Evolutionary conservation across 2,113 vertebrate species (phyloP), one percentile per base, ranked within the genome.

Genomic region (Pygoscelis adeliae): DNA sequence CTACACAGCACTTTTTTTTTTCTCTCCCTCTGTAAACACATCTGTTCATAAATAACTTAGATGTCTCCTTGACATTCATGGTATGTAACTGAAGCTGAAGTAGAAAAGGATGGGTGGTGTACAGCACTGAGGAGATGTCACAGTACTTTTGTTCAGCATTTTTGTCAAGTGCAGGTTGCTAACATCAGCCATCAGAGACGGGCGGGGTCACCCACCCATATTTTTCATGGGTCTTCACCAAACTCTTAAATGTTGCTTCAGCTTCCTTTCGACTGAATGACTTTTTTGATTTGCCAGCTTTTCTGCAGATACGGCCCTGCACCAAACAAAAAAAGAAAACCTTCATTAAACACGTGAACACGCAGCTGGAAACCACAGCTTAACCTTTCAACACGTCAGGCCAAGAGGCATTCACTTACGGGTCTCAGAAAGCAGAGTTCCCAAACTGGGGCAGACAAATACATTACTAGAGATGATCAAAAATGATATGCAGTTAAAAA

Each of bases 181-280:
- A 83, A 58, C 90, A 81, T 99, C 99, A 99, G 98, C 99, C 99
- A 29, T 99, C 99, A 30, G 99, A 99, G 59, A 99, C 99, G 0
- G 99, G 99, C 0, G 99, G 99, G 87, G 99, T 99, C 86, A 99
- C 99, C 99, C 99, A 99, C 98, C 99, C 99, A 38, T 99, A 99
- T 88, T 99, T 99, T 98, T 99, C 99, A 56, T 99, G 99, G 98
- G 99, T 99, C 98, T 99, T 99, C 99, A 99, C 99, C 98, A 99
- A 98, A 94, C 99, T 99, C 98, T 99, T 99, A 98, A 99, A 99
- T 86, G 99, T 99, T 73, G 99, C 99, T 98, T 99, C 99, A 3
- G 99, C 99, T 98, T 99, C 99, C 97, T 99, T 99, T 83, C 99
- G 99, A 94, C 99, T 99, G 98, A 99, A 99, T n/a, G 99, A 99